Evolutionary conservation across 2,888 invertebrate genomes (phyloP).

Genomic region (Girardia tigrina): DNA sequence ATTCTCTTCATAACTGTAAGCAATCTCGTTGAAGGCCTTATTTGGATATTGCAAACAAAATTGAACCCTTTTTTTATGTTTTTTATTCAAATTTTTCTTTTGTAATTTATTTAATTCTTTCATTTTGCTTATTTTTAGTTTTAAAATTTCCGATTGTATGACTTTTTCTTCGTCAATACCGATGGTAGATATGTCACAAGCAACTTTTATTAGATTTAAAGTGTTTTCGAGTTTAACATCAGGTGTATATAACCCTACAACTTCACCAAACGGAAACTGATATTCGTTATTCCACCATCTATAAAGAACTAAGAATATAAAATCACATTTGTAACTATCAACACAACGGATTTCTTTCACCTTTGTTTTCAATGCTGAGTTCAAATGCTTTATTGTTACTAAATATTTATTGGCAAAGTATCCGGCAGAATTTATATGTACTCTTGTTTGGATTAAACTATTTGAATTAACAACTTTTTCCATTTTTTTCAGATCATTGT

Average conservation of each 20-base stretch:
- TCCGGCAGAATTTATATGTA: background rate
- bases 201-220: slow-evolving; percentile 4
- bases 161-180: background rate
- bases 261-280: background rate
- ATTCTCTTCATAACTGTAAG: too few relatives aligned
- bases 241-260: background rate
- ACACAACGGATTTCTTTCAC: background rate
- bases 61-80: too few relatives aligned
- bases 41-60: too few relatives aligned
- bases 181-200: background rate
- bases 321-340: background rate
- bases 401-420: background rate
- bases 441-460: background rate
- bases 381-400: background rate
- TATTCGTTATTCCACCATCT: background rate
- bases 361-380: background rate
- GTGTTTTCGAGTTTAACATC: background rate
- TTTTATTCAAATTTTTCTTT: too few relatives aligned
- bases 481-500: background rate
- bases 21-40: too few relatives aligned
- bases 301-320: background rate
- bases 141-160: background rate
- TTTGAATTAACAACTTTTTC: background rate
- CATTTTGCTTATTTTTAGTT: background rate
- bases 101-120: background rate